These are phyloP conservation scores for Rachycentron canadum DNA, from an alignment of 2,797 vertebrate genomes.

Conservation along the genomic window DNA sequence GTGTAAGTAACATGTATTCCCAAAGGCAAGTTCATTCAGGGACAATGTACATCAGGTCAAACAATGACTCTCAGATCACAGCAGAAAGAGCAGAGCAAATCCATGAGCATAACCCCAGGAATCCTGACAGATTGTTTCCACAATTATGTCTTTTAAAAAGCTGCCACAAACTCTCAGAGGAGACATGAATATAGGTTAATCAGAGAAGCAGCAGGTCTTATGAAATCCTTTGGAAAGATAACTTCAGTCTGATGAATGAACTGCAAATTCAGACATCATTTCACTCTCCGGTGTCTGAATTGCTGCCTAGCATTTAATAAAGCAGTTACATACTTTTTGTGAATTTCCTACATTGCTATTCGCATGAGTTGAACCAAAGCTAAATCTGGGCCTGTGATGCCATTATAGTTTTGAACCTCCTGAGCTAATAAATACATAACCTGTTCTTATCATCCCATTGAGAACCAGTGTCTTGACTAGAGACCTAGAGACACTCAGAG, in stretches of 20 bases:
- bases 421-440: constrained; percentile 41
- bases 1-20: constrained; percentile 72
- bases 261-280: constrained; percentile 20
- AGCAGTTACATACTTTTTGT: constrained; percentile 18
- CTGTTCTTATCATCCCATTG: constrained; percentile 42
- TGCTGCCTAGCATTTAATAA: constrained; percentile 1
- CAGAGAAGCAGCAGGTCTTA: constrained; percentile 31
- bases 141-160: constrained; percentile 44
- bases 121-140: constrained; percentile 46
- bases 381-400: constrained; percentile 16
- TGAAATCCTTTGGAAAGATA: constrained; percentile 25
- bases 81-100: constrained; percentile 39
- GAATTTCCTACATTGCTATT: constrained; percentile 8
- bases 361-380: not conserved
- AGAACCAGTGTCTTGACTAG: constrained; percentile 25
- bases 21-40: constrained; percentile 70
- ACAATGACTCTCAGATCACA: constrained; percentile 51
- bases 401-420: constrained; percentile 23
- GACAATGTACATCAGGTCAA: constrained; percentile 60
- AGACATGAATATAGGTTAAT: constrained; percentile 8
- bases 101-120: constrained; percentile 28
- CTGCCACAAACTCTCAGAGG: constrained; percentile 21
- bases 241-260: constrained; percentile 23
- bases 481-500: constrained; percentile 10
- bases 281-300: not conserved